Base-by-base conservation (phyloP, 2,113 vertebrate genomes). In the Gadus chalcogrammus region DNA sequence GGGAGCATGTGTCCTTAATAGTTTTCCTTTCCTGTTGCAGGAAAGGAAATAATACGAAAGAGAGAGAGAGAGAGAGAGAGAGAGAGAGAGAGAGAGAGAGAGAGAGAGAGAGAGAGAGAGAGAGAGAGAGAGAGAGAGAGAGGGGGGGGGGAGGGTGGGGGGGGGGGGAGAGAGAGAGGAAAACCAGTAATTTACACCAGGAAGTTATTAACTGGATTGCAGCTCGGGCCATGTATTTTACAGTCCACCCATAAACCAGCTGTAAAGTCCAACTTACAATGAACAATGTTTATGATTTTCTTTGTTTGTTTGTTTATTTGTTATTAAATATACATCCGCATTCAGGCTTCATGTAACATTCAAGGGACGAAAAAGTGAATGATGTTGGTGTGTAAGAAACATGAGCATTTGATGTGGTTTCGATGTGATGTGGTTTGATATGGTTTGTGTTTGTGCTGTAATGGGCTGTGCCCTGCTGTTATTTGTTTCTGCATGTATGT, bases 171-270 rank as follows among this genome's bases (percentile, higher is more conserved):
- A 35, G 53, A 28, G 56, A 13, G 22, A 48, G 22, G 2, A 31
- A 65, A 35, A 28, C 48, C 62, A 71, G 78, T 77, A 81, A 80
- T 87, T 88, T 85, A 87, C 84, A 83, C 83, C 86, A 89, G 89
- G 89, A 89, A 90, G 86, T 89, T 80, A 88, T 90, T 85, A 89
- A 82, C 79, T 84, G 83, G 88, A 88, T 89, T 84, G 79, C 82
- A 85, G 82, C 72, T 67, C 15, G 68, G 76, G 80, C 80, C 82
- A 71, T 82, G 60, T 60, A 83, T 79, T 87, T 87, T 85, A 89
- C 78, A 82, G 82, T 87, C 75, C 72, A 79, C 66, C 84, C 79
- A 84, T 88, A 88, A 89, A 89, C 70, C 79, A 76, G 74, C 85
- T 79, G 80, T 81, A 82, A 89, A 80, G 86, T 82, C 87, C 85